A percentile compares a stretch with the other conserved stretches of the same genome.
Evolutionary conservation across 1,140 invertebrate genomes (phyloP).

Genomic region (Brachionus koreanus): DNA sequence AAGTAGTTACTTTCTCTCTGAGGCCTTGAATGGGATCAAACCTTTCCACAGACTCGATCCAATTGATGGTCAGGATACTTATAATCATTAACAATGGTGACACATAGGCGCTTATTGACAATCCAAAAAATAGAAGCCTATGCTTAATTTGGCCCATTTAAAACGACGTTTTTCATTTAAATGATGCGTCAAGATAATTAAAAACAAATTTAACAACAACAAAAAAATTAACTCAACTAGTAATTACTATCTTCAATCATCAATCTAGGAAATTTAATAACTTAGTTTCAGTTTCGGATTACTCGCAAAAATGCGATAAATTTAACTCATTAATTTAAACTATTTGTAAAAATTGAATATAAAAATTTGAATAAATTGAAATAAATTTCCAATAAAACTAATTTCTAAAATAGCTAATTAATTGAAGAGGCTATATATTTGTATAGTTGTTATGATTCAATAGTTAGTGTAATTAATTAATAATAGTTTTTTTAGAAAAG

Average conservation of each 20-base stretch:
- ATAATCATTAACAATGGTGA: conserved; percentile 21
- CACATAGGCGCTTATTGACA: conserved; percentile 19
- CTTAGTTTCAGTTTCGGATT: not conserved
- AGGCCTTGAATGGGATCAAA: not conserved
- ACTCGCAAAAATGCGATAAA: not conserved
- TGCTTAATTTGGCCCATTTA: conserved; percentile 17
- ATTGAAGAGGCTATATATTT: not conserved
- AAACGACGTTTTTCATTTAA: not conserved
- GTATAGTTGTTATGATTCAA: not conserved
- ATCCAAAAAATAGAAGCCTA: conserved; percentile 28
- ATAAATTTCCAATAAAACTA: not conserved
- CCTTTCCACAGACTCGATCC: conserved; percentile 11
- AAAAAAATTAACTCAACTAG: not conserved
- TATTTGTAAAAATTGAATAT: not conserved
- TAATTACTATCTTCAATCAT: not conserved
- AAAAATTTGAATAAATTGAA: not conserved
- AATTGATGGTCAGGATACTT: not conserved
- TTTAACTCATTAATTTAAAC: not conserved
- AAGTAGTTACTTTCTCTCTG: not conserved
- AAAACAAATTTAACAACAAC: not conserved
- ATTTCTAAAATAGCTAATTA: not conserved
- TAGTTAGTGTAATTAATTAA: not conserved
- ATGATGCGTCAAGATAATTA: not conserved
- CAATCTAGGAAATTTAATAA: not conserved
- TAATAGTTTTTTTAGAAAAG: not conserved